These are phyloP conservation scores for Meloidogyne exigua DNA, from an alignment of 1,140 invertebrate species.

Conservation along the genomic window DNA sequence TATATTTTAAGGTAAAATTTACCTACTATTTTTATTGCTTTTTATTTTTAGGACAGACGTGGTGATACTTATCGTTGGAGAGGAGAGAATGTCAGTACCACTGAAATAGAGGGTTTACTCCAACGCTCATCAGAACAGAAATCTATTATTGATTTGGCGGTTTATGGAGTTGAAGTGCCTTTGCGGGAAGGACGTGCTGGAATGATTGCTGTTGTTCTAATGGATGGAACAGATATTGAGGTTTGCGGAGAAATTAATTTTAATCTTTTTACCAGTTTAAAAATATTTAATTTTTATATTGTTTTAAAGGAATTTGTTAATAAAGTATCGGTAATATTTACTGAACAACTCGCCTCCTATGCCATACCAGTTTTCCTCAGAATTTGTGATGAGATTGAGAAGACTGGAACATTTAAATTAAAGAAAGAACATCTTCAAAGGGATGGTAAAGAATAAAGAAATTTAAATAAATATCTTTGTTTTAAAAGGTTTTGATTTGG, in stretches of 20 bases:
- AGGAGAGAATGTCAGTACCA: conserved; percentile 96
- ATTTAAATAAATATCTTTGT: background rate
- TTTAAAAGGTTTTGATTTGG: conserved; percentile 40
- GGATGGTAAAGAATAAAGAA: conserved; percentile 13
- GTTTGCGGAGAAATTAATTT: conserved; percentile 13
- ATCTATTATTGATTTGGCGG: conserved; percentile 80
- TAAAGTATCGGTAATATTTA: conserved; percentile 32
- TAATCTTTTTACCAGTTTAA: conserved; percentile 3
- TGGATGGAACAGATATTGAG: conserved; percentile 42
- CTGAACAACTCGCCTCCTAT: conserved; percentile 40
- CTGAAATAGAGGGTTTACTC: conserved; percentile 69
- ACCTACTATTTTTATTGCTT: background rate
- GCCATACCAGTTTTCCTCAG: conserved; percentile 51
- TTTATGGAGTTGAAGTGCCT: conserved; percentile 81
- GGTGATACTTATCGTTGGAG: conserved; percentile 89
- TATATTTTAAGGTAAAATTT: conserved; percentile 76
- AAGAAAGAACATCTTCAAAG: conserved; percentile 47
- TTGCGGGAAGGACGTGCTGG: conserved; percentile 85
- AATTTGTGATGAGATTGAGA: conserved; percentile 51
- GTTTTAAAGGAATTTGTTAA: conserved; percentile 35
- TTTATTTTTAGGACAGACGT: conserved; percentile 73
- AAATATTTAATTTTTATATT: conserved; percentile 4
- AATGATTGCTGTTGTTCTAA: conserved; percentile 79
- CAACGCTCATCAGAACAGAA: conserved; percentile 66
- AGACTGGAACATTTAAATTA: conserved; percentile 51